Percentiles rank a stretch among this genome's conserved stretches.
These are phyloP conservation scores for Maniola jurtina DNA, from an alignment of 1,140 invertebrate species.

Conservation along the genomic window DNA sequence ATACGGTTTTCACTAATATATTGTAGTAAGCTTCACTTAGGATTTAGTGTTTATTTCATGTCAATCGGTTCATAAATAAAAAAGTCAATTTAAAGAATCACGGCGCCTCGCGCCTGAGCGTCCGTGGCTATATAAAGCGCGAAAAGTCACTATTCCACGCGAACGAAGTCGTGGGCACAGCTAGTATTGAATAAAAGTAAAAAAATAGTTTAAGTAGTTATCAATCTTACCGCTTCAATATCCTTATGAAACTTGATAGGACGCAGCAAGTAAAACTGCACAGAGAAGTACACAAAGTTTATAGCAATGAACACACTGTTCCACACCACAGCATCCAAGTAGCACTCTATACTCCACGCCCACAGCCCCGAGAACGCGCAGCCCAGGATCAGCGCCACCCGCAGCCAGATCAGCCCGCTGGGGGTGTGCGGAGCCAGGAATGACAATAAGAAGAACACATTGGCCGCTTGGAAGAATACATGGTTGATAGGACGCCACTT, in stretches of 20 bases:
- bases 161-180: too few relatives aligned
- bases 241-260: constrained; percentile 91
- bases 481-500: constrained; percentile 83
- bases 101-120: too few relatives aligned
- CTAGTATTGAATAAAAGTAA: too few relatives aligned
- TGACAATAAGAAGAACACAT: constrained; percentile 89
- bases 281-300: constrained; percentile 89
- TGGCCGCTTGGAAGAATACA: constrained; percentile 90
- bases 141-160: too few relatives aligned
- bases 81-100: too few relatives aligned
- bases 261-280: constrained; percentile 89
- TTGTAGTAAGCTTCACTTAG: too few relatives aligned
- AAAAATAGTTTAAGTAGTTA: neutral
- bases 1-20: too few relatives aligned
- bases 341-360: constrained; percentile 91
- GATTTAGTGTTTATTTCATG: too few relatives aligned
- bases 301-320: constrained; percentile 90
- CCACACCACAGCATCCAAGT: constrained; percentile 92
- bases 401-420: constrained; percentile 88
- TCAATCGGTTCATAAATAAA: too few relatives aligned
- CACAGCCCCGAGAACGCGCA: constrained; percentile 89
- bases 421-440: constrained; percentile 89
- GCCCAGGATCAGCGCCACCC: constrained; percentile 86
- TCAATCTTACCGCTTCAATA: constrained; percentile 86
- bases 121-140: too few relatives aligned